Evolutionary conservation across 2,888 invertebrate genomes (phyloP).

Genomic region (Drosophila neonasuta): DNA sequence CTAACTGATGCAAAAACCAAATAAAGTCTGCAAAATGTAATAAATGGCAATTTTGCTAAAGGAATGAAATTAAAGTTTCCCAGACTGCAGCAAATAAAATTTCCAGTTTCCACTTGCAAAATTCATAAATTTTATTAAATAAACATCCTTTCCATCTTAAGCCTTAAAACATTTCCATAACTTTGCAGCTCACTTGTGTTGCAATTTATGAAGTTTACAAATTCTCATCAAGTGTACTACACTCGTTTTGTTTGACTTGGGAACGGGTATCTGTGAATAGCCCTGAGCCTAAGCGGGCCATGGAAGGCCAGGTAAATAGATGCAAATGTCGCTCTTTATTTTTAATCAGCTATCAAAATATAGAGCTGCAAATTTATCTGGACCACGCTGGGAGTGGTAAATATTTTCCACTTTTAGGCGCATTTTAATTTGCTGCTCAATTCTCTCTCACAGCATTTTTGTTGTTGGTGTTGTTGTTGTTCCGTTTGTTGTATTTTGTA

Average conservation of each 20-base stretch:
- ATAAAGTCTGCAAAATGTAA: too few species aligned
- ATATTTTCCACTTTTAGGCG: constrained; percentile 27
- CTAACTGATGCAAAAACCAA: too few species aligned
- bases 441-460: constrained; percentile 3
- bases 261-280: background rate
- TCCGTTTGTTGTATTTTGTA: constrained; percentile 6
- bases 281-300: constrained; percentile 7
- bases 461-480: too few species aligned
- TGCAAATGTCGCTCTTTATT: constrained; percentile 59
- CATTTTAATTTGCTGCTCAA: constrained; percentile 38
- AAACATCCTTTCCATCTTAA: too few species aligned
- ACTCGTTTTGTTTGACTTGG: background rate
- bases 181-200: too few species aligned
- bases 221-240: background rate
- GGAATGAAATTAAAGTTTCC: too few species aligned
- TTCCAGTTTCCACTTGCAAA: too few species aligned
- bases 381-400: constrained; percentile 20
- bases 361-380: constrained; percentile 39
- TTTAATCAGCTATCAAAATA: constrained; percentile 72
- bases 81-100: too few species aligned
- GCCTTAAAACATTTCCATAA: too few species aligned
- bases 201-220: too few species aligned
- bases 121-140: too few species aligned
- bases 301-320: constrained; percentile 51
- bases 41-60: too few species aligned